Evolutionary conservation across 30 jellyfish, hydroid and myxozoan species (phyloP).

Genomic region (Pelagia noctiluca): DNA sequence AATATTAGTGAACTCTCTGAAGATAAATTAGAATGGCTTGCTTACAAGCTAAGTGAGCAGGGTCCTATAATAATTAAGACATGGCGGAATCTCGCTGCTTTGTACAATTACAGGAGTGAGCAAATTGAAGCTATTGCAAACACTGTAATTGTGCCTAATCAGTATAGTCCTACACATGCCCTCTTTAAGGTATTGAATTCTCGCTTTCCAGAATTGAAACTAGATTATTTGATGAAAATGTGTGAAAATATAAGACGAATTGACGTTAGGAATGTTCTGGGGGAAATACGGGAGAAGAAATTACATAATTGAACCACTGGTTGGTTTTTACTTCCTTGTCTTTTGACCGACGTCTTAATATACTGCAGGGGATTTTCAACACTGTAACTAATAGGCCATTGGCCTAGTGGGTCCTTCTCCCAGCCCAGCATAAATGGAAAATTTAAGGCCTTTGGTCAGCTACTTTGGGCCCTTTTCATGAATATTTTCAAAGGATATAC

Average conservation of each 20-base stretch:
- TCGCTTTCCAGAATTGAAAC: not conserved
- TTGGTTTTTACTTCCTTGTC: too few species aligned
- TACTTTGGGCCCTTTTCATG: too few species aligned
- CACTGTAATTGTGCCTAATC: not conserved
- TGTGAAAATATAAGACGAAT: slow-evolving; percentile 10
- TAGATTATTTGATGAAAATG: not conserved
- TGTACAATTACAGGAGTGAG: not conserved
- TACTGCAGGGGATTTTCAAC: too few species aligned
- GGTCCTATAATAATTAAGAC: not conserved
- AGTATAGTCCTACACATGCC: slow-evolving; percentile 34
- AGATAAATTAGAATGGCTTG: not conserved
- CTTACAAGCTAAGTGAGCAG: slow-evolving; percentile 12
- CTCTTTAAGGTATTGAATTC: not conserved
- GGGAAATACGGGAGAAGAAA: too few species aligned
- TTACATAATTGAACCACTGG: too few species aligned
- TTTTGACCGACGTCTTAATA: too few species aligned
- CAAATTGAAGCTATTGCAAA: not conserved
- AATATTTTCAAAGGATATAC: too few species aligned
- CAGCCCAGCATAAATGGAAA: too few species aligned
- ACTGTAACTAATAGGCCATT: too few species aligned
- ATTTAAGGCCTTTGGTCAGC: too few species aligned
- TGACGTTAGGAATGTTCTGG: too few species aligned
- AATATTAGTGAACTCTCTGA: slow-evolving; percentile 15
- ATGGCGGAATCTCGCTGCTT: slow-evolving; percentile 43
- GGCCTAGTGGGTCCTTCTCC: too few species aligned